Evolutionary conservation across 2,888 invertebrate species (phyloP).

Genomic region (Dastarcus helophoroides): DNA sequence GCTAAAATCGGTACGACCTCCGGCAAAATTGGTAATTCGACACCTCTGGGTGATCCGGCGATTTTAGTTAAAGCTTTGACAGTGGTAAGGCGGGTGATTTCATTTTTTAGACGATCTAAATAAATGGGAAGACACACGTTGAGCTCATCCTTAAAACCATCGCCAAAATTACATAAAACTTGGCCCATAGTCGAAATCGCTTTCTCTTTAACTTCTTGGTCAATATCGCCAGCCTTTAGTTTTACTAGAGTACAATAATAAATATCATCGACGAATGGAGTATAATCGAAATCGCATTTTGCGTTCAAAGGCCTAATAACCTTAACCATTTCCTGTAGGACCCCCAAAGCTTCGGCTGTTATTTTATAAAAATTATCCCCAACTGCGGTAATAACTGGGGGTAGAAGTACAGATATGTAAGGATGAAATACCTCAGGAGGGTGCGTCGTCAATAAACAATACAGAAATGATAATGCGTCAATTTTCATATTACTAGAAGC

Average conservation of each 20-base stretch:
- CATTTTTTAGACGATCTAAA: slow-evolving; percentile 87
- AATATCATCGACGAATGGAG: slow-evolving; percentile 65
- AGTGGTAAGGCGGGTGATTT: slow-evolving; percentile 92
- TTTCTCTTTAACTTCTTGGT: slow-evolving; percentile 97
- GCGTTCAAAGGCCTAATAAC: slow-evolving; percentile 77
- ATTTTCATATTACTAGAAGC: slow-evolving; percentile 97
- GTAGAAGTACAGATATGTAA: slow-evolving; percentile 66
- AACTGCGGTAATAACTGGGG: slow-evolving; percentile 80
- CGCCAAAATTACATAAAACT: slow-evolving; percentile 85
- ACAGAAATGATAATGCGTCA: slow-evolving; percentile 86
- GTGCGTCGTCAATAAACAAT: slow-evolving; percentile 72
- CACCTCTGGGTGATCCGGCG: slow-evolving; percentile 77
- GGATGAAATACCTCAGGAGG: slow-evolving; percentile 67
- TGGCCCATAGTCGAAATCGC: slow-evolving; percentile 97
- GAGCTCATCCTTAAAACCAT: slow-evolving; percentile 68
- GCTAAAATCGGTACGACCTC: slow-evolving; percentile 88
- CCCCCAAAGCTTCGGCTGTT: slow-evolving; percentile 88
- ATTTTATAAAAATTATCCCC: slow-evolving; percentile 98
- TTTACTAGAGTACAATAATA: slow-evolving; percentile 78
- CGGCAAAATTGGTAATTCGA: slow-evolving; percentile 73
- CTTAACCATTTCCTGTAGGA: slow-evolving; percentile 87
- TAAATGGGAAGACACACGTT: slow-evolving; percentile 86
- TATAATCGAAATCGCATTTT: slow-evolving; percentile 54
- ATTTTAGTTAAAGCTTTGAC: slow-evolving; percentile 93
- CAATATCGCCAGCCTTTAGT: slow-evolving; percentile 89